Conservation (phyloP, 30 jellyfish, hydroid and myxozoan genomes). For the Catostylus mosaicus region DNA sequence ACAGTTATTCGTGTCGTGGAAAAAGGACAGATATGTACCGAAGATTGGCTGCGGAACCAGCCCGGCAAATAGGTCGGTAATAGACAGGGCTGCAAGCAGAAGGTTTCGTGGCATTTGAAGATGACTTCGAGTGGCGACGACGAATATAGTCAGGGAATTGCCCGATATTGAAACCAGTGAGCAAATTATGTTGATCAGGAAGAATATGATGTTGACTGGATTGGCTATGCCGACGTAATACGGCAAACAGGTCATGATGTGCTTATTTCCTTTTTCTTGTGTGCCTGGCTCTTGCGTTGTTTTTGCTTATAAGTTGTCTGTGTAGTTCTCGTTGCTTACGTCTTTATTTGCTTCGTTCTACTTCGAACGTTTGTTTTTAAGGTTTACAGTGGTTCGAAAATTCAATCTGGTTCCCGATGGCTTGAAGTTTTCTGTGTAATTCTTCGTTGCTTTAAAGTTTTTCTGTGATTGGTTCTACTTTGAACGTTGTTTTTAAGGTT, state of each 20-base stretch:
- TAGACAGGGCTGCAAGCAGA: slow-evolving; percentile 28
- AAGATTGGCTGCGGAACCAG: slow-evolving; percentile 49
- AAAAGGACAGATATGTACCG: slow-evolving; percentile 34
- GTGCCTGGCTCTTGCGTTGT: no score
- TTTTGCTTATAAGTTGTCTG: no score
- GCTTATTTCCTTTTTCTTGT: no score
- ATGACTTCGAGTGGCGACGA: not conserved
- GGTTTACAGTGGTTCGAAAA: no score
- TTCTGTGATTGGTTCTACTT: no score
- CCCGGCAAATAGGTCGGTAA: slow-evolving; percentile 48
- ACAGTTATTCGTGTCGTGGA: slow-evolving; percentile 22
- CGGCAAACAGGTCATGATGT: slow-evolving; percentile 45
- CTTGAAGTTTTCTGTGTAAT: no score
- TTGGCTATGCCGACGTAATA: slow-evolving; percentile 16
- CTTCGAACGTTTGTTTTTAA: no score
- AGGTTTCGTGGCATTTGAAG: slow-evolving; percentile 32
- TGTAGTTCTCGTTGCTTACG: no score
- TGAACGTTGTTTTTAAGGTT: no score
- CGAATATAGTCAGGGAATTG: slow-evolving; percentile 30
- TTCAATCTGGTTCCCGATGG: no score
- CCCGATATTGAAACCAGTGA: slow-evolving; percentile 21
- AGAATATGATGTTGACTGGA: slow-evolving; percentile 37
- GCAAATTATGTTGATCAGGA: slow-evolving; percentile 27
- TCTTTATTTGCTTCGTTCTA: no score
- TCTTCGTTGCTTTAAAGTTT: no score